A percentile compares a stretch with the other conserved stretches of the same genome.
Evolutionary conservation across 2,888 invertebrate species (phyloP).

Genomic region (Lochmaea capreae): DNA sequence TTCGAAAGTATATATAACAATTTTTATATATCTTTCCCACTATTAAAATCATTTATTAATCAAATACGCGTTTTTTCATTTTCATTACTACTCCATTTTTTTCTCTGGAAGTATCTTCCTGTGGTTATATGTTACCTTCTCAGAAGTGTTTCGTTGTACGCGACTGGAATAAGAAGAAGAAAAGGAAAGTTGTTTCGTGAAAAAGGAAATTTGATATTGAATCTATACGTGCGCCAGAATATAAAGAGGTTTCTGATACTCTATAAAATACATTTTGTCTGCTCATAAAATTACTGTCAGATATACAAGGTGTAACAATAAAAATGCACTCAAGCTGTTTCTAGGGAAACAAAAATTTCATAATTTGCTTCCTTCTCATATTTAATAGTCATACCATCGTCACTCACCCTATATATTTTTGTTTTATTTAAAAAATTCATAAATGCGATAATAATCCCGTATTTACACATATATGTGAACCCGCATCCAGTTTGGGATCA

Average conservation of each 20-base stretch:
- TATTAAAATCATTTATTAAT: slow-evolving; percentile 57
- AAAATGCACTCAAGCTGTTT: no score
- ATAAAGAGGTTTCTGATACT: slow-evolving; percentile 1
- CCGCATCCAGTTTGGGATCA: slow-evolving; percentile 13
- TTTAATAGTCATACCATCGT: no score
- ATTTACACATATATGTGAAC: slow-evolving; percentile 11
- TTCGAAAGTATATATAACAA: background rate
- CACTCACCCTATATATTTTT: no score
- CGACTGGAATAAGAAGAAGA: slow-evolving; percentile 10
- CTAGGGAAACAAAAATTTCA: no score
- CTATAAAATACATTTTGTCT: background rate
- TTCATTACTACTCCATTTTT: slow-evolving; percentile 60
- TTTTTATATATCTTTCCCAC: background rate
- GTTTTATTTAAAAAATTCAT: no score
- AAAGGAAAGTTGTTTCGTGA: slow-evolving; percentile 12
- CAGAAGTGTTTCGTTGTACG: slow-evolving; percentile 7
- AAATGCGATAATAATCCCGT: background rate
- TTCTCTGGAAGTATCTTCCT: slow-evolving; percentile 11
- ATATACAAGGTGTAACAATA: no score
- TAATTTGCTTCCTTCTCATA: no score
- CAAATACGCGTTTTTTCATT: slow-evolving; percentile 65
- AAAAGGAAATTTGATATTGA: slow-evolving; percentile 12
- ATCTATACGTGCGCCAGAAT: slow-evolving; percentile 2
- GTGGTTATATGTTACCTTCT: slow-evolving; percentile 12
- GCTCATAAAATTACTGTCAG: background rate